phyloP scores from a whole-genome alignment of 2,888 invertebrate species.

The Stenoptilia bipunctidactyla region DNA sequence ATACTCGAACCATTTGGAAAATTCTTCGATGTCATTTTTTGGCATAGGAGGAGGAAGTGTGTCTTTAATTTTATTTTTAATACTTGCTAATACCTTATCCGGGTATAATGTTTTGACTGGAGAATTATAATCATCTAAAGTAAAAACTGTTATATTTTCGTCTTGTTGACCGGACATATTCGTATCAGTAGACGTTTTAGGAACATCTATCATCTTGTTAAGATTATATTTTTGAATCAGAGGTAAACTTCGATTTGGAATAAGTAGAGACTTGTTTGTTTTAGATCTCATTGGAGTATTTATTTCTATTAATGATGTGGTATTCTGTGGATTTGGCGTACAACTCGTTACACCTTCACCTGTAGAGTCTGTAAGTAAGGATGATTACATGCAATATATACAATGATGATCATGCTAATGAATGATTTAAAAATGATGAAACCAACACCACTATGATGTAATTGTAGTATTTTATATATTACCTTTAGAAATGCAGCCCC shows the following conservation, averaged over 20 bases:
- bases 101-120: constrained; percentile 28
- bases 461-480: constrained; percentile 17
- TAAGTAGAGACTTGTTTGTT: too few relatives aligned
- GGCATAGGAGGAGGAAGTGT: too few relatives aligned
- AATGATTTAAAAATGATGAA: constrained; percentile 20
- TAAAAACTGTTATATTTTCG: constrained; percentile 37
- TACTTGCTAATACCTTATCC: constrained; percentile 9
- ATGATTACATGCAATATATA: constrained; percentile 18
- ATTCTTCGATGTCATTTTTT: too few relatives aligned
- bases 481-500: constrained; percentile 72
- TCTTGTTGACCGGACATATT: constrained; percentile 6
- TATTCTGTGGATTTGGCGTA: neutral
- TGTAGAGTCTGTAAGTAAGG: constrained; percentile 48
- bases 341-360: constrained; percentile 30
- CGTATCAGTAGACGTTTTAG: constrained; percentile 11
- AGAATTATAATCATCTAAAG: constrained; percentile 26
- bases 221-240: neutral
- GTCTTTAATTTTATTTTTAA: too few relatives aligned
- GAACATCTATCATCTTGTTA: constrained; percentile 3
- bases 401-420: constrained; percentile 7
- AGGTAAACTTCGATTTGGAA: neutral
- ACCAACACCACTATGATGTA: too few relatives aligned
- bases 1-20: too few relatives aligned
- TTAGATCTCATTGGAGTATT: too few relatives aligned
- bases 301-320: too few relatives aligned